Conservation (phyloP, 2,113 vertebrate genomes). For the Arizona elegans region DNA sequence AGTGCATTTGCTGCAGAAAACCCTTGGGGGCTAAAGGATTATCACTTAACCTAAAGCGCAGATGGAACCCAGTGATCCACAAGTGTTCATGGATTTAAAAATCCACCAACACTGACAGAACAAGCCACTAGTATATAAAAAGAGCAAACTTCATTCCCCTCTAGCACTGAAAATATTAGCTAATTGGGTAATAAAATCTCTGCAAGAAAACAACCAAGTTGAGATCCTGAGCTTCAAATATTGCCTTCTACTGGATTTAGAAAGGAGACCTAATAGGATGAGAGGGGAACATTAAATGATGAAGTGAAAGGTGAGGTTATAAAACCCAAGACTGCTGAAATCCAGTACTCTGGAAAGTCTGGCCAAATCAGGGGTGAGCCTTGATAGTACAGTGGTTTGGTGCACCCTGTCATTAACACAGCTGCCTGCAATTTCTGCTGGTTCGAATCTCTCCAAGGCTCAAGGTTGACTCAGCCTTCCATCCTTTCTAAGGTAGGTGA, state of each 20-base stretch:
- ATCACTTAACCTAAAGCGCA: not conserved
- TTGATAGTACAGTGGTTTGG: too few relatives aligned
- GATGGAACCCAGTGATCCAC: not conserved
- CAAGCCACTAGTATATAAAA: not conserved
- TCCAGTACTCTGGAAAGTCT: not conserved
- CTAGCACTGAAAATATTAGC: not conserved
- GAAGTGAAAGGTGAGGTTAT: not conserved
- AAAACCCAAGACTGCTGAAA: accelerated
- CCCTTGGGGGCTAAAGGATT: not conserved
- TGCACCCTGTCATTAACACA: too few relatives aligned
- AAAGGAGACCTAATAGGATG: not conserved
- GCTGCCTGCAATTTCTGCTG: too few relatives aligned
- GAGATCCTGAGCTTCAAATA: not conserved
- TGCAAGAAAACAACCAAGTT: not conserved
- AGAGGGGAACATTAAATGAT: accelerated
- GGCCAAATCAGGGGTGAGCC: not conserved
- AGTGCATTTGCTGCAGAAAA: not conserved
- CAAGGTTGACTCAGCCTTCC: too few relatives aligned
- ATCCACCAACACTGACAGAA: not conserved
- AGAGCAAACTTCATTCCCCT: not conserved
- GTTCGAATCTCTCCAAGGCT: too few relatives aligned
- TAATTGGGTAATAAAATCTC: not conserved
- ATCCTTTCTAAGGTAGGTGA: too few relatives aligned
- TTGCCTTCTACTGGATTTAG: not conserved
- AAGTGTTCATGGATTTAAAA: not conserved